These are phyloP conservation scores for Bimastos eiseni DNA, from an alignment of 2,888 invertebrate species.

Conservation along the genomic window DNA sequence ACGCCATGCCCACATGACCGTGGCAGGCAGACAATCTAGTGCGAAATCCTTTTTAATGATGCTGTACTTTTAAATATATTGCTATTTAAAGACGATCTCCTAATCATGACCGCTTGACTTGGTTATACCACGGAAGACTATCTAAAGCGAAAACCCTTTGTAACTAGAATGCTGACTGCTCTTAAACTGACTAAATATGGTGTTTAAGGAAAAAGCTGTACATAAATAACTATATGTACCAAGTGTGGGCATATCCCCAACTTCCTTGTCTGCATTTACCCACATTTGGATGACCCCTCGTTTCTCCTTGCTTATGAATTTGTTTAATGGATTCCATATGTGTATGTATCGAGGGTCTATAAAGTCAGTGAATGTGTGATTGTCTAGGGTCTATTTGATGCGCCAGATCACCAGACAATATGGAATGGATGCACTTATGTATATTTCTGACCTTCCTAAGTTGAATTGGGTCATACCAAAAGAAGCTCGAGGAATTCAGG, in stretches of 20 bases:
- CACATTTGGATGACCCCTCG: background rate
- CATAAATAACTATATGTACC: background rate
- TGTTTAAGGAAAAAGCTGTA: no score
- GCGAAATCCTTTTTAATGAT: no score
- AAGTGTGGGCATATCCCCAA: background rate
- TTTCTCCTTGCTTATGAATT: background rate
- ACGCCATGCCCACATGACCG: no score
- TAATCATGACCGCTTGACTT: background rate
- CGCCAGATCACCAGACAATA: constrained; percentile 49
- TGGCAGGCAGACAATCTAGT: no score
- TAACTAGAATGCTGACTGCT: no score
- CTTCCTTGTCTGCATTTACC: background rate
- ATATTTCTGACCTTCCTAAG: constrained; percentile 21
- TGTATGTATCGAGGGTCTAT: background rate
- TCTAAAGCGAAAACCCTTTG: no score
- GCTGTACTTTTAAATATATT: no score
- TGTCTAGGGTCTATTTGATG: constrained; percentile 48
- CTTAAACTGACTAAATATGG: no score
- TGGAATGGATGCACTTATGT: constrained; percentile 48
- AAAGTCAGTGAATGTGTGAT: constrained; percentile 18
- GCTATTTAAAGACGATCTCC: no score
- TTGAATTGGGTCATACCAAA: constrained; percentile 39
- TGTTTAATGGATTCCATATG: background rate
- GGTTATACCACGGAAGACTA: background rate
- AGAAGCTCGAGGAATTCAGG: constrained; percentile 21